Evolutionary conservation across 2,888 invertebrate genomes (phyloP).

Genomic region (Timema podura): DNA sequence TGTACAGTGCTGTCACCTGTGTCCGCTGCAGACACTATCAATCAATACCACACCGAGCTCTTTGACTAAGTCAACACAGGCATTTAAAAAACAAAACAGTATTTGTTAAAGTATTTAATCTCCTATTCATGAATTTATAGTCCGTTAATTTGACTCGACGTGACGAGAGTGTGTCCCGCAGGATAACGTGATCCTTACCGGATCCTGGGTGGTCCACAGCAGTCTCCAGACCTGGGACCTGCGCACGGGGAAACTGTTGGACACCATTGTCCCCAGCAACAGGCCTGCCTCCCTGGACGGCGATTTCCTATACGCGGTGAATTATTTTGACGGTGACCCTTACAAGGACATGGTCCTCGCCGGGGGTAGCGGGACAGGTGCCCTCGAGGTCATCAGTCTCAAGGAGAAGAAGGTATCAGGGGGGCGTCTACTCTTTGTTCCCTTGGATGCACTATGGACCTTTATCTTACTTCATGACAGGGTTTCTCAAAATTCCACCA

Average conservation of each 20-base stretch:
- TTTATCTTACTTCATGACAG: no score
- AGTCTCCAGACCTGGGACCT: conserved; percentile 55
- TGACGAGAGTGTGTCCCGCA: conserved; percentile 34
- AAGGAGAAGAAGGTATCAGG: conserved; percentile 40
- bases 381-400: conserved; percentile 42
- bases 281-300: conserved; percentile 52
- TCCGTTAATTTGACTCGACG: background rate
- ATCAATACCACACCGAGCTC: no score
- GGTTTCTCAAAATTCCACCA: no score
- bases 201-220: conserved; percentile 54
- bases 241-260: conserved; percentile 48
- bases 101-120: no score
- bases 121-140: background rate
- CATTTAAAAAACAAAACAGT: no score
- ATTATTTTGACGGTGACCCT: conserved; percentile 46
- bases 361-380: conserved; percentile 42
- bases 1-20: no score
- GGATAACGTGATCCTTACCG: conserved; percentile 52
- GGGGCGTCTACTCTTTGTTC: no score
- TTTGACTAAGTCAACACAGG: no score
- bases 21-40: no score
- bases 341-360: conserved; percentile 39
- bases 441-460: no score
- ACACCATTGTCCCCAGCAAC: conserved; percentile 50
- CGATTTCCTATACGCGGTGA: conserved; percentile 55